Evolutionary conservation across 92 coral and sea anemone species (phyloP).

Genomic region (Micromussa lordhowensis): DNA sequence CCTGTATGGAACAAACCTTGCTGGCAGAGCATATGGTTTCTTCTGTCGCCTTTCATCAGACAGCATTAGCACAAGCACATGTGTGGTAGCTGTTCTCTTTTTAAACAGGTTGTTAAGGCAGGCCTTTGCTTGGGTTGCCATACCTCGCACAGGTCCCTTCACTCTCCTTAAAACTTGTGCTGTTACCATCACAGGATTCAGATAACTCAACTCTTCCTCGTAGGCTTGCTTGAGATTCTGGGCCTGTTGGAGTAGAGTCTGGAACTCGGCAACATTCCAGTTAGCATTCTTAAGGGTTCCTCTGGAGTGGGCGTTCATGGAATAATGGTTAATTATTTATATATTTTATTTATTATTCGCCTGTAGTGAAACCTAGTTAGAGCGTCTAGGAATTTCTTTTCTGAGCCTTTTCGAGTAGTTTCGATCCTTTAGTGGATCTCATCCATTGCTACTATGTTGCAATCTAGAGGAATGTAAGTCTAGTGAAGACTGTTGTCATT

Average conservation of each 20-base stretch:
- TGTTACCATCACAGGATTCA: neutral
- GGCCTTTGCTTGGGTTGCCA: neutral
- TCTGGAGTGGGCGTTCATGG: neutral
- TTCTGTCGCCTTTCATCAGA: slow-evolving; percentile 54
- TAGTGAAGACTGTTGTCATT: too few species aligned
- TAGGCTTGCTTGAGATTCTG: slow-evolving; percentile 11
- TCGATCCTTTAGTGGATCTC: too few species aligned
- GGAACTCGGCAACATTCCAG: slow-evolving; percentile 60
- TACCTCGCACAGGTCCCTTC: neutral
- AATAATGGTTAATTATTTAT: too few species aligned
- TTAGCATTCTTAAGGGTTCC: slow-evolving; percentile 35
- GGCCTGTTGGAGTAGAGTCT: slow-evolving; percentile 52
- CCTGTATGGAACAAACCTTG: slow-evolving; percentile 36
- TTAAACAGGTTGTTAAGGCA: slow-evolving; percentile 38
- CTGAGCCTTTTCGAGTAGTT: too few species aligned
- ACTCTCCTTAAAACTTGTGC: neutral
- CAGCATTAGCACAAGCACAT: slow-evolving; percentile 63
- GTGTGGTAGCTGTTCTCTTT: slow-evolving; percentile 53
- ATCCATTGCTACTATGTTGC: too few species aligned
- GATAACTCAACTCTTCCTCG: neutral
- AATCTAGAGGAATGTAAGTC: too few species aligned
- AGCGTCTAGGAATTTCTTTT: too few species aligned
- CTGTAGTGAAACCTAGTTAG: too few species aligned
- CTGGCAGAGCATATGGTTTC: slow-evolving; percentile 70
- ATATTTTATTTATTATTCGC: too few species aligned